Base-by-base conservation (phyloP, 2,113 vertebrate species). In the Indicator indicator region DNA sequence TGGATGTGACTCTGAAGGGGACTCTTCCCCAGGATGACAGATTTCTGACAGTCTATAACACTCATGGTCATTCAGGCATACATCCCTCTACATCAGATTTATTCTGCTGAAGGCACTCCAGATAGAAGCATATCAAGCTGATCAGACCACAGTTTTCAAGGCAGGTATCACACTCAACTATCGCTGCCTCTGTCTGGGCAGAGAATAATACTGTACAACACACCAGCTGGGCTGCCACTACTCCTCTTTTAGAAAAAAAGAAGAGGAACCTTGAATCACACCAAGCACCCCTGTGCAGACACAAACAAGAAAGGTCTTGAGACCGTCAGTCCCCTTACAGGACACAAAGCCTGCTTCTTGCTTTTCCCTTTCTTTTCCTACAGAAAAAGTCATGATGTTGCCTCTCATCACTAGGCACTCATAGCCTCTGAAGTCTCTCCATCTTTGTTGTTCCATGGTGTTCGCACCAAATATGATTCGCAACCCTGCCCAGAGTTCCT, bases 201-300 rank as follows among this genome's bases (percentile, higher is more conserved):
- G 32, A 76, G 55, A 73, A 48, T 1, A 72, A 9, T n/a, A 68
- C 5, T 63, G 28, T 16, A 13, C 7, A 52, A 55, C 18, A 59
- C 11, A 27, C 14, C 18, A 58, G 16, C 32, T 38, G 9, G 23
- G 19, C 9, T 71, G 15, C 11, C 11, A 62, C 46, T 33, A 32
- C 40, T 86, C 11, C 15, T 12, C 21, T 62, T 27, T 58, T 58
- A 11, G 50, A 69, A 75, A 67, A 67, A 67, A 12, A 19, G 27
- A 55, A 65, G 7, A 58, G 24, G 12, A 79, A 79, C 5, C 9
- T 40, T 0, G 0, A 67, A 36, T 15, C 0, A 0, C 2, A 7
- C 16, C 71, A 83, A 46, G 8, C 7, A 2, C 9, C 6, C 5
- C 58, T 27, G 46, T 0, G 0, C 52, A 67, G 38, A 36, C 13